These are phyloP conservation scores for Pangasianodon hypophthalmus DNA, from an alignment of 2,113 vertebrate genomes.

Conservation along the genomic window DNA sequence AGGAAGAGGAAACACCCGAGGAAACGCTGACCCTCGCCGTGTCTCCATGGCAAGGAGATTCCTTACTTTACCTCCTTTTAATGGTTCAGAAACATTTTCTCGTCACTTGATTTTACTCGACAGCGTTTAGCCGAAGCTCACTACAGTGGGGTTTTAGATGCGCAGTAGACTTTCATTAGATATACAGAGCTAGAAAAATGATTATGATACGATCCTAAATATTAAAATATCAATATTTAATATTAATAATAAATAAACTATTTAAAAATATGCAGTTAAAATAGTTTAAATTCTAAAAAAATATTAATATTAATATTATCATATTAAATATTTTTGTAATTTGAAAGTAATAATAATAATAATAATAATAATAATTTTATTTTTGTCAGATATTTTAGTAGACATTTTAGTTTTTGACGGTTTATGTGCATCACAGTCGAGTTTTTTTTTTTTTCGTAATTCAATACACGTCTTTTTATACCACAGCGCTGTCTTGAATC, in stretches of 20 bases:
- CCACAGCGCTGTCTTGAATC: too few species aligned
- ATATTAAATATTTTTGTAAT: too few species aligned
- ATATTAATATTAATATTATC: too few species aligned
- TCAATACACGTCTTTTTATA: too few species aligned
- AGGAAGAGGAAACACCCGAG: neutral
- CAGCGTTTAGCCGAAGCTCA: neutral
- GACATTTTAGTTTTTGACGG: too few species aligned
- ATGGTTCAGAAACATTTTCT: neutral
- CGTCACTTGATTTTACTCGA: neutral
- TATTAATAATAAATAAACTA: neutral
- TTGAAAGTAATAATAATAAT: too few species aligned
- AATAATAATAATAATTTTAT: too few species aligned
- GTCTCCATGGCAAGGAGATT: neutral
- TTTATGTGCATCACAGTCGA: too few species aligned
- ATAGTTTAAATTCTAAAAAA: too few species aligned
- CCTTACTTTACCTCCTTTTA: neutral
- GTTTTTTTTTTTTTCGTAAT: too few species aligned
- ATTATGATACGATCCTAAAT: neutral
- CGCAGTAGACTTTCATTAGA: neutral
- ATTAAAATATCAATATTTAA: neutral
- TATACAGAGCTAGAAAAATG: neutral
- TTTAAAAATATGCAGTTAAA: too few species aligned
- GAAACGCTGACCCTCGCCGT: neutral
- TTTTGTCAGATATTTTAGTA: too few species aligned
- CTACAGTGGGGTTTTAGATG: neutral